Evolutionary conservation across 2,797 vertebrate genomes (phyloP), one percentile per base, ranked within the genome.

Genomic region (Labeo calbasu): DNA sequence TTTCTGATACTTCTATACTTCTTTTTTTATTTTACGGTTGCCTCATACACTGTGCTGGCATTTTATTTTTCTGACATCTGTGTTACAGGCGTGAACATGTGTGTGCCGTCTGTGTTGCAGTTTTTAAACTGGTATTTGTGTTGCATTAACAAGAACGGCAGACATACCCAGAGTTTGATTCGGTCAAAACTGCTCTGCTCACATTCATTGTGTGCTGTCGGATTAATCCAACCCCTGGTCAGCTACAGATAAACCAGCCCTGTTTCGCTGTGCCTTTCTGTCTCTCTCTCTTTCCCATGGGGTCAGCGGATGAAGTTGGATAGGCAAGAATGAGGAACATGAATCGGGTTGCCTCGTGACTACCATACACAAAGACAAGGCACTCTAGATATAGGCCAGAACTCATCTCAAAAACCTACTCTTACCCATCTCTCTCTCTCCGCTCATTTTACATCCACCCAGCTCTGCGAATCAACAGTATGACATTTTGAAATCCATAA

Each of bases 181-280:
- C 57, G 70, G 82, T 75, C 77, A 77, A 84, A 87, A 71, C 73
- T 15, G 61, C 81, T 46, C 68, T 66, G 11, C 70, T 78, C 48
- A 57, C 23, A 53, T 82, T 79, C 73, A 85, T 85, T 89, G 86
- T 89, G 65, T 84, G 75, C 28, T 68, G 21, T 77, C 69, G 83
- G 86, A 87, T 85, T 88, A 86, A 32, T 89, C 81, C 78, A 71
- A 55, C 81, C 77, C 79, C 87, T 86, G 87, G 81, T 84, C 84
- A 78, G 78, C 65, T 75, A 77, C 21, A 86, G 88, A 88, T 89
- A 88, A 89, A 84, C 81, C 82, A 65, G 87, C 36, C 17, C 81
- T 81, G 78, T 15, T 12, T 73, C 77, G 50, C 72, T 84, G 79
- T 61, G 57, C 80, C 75, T 86, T 21, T 25, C 84, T 85, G 76